Conservation (phyloP, 2,888 invertebrate species). For the Bruchidius siliquastri region DNA sequence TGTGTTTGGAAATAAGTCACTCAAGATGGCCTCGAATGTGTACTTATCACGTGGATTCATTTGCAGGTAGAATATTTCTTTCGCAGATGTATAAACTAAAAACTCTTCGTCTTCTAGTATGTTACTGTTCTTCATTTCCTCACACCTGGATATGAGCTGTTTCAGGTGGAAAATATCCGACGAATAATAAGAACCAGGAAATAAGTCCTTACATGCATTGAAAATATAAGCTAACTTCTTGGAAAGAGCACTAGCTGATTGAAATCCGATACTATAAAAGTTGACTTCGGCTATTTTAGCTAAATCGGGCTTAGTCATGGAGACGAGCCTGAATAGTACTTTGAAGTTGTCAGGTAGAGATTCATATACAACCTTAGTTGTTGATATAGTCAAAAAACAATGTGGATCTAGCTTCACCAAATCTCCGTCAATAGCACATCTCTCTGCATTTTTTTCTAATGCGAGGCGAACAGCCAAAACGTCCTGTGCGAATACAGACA, state of each 20-base stretch:
- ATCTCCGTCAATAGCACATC: slow-evolving; percentile 68
- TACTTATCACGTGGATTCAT: slow-evolving; percentile 79
- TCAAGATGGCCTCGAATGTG: slow-evolving; percentile 74
- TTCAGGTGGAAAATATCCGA: slow-evolving; percentile 42
- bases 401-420: slow-evolving; percentile 61
- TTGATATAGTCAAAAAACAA: slow-evolving; percentile 70
- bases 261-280: slow-evolving; percentile 71
- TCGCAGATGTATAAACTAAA: slow-evolving; percentile 71
- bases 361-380: slow-evolving; percentile 64
- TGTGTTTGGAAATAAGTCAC: slow-evolving; percentile 77
- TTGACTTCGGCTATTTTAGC: slow-evolving; percentile 76
- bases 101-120: slow-evolving; percentile 69
- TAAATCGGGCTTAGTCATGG: slow-evolving; percentile 81
- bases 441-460: slow-evolving; percentile 57
- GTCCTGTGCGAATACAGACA: slow-evolving; percentile 76
- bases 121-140: slow-evolving; percentile 66
- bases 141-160: slow-evolving; percentile 74
- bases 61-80: slow-evolving; percentile 82
- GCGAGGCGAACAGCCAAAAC: slow-evolving; percentile 71
- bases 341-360: slow-evolving; percentile 78
- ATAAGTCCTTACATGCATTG: slow-evolving; percentile 45
- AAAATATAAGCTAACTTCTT: slow-evolving; percentile 74
- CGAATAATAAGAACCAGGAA: background rate
- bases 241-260: slow-evolving; percentile 64
- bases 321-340: slow-evolving; percentile 73